Percentiles rank a stretch among this genome's conserved stretches.
phyloP scores from a whole-genome alignment of 2,888 invertebrate species.

The Didymodactylos carnosus region DNA sequence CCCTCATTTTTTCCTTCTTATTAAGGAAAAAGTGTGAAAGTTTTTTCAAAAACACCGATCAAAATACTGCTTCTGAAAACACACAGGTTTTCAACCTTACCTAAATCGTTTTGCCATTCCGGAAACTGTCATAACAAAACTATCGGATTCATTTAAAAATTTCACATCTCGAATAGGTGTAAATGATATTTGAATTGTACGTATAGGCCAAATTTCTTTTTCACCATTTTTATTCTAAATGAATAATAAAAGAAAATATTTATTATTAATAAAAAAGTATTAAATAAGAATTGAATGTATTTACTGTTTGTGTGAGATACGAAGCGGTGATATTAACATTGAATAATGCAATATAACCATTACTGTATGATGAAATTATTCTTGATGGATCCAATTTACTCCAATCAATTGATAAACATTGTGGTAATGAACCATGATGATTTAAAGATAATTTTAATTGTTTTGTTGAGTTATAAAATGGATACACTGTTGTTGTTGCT shows the following conservation, averaged over 20 bases:
- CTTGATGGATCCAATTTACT: neutral
- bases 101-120: neutral
- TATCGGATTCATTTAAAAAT: neutral
- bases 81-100: neutral
- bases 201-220: neutral
- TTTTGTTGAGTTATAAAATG: neutral
- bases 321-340: neutral
- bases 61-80: no score
- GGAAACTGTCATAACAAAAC: neutral
- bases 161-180: neutral
- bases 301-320: neutral
- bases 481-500: neutral
- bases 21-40: neutral
- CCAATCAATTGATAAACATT: neutral
- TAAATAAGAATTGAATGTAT: neutral
- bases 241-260: neutral
- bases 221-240: neutral
- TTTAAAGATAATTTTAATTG: neutral
- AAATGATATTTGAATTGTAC: neutral
- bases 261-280: neutral
- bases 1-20: no score
- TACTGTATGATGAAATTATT: neutral
- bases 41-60: neutral
- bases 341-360: neutral
- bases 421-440: neutral